Evolutionary conservation across 2,797 vertebrate genomes (phyloP).

Genomic region (Enteromius argenteus): DNA sequence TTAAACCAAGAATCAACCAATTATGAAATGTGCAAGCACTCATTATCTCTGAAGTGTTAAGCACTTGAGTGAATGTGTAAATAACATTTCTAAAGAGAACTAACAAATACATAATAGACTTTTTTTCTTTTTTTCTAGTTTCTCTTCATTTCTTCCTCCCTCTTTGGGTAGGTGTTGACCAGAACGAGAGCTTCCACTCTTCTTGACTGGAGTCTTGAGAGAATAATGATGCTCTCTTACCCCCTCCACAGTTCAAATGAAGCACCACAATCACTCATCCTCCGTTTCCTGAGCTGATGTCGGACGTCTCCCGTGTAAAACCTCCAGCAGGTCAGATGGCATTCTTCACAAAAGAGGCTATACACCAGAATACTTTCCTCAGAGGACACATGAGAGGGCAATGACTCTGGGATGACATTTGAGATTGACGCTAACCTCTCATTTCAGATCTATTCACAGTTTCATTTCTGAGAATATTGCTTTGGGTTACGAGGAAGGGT

Average conservation of each 20-base stretch:
- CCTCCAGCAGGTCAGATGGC: slow-evolving; percentile 2
- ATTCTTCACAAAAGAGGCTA: slow-evolving; percentile 18
- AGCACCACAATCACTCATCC: slow-evolving; percentile 49
- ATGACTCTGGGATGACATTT: slow-evolving; percentile 1
- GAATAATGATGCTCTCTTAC: slow-evolving; percentile 51
- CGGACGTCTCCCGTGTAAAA: slow-evolving; percentile 21
- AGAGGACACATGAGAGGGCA: slow-evolving; percentile 18
- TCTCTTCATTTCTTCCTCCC: slow-evolving; percentile 4
- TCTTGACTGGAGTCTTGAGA: slow-evolving; percentile 38
- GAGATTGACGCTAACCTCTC: background rate
- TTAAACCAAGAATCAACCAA: background rate
- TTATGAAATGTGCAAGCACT: slow-evolving; percentile 10
- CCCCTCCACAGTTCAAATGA: slow-evolving; percentile 58
- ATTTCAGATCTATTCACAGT: background rate
- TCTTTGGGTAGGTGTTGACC: background rate
- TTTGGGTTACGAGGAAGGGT: background rate
- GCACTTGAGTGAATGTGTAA: background rate
- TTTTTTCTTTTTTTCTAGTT: background rate
- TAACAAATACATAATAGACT: background rate
- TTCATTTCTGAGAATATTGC: slow-evolving; percentile 15
- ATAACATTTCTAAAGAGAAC: background rate
- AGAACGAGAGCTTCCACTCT: slow-evolving; percentile 13
- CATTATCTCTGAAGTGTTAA: slow-evolving; percentile 13
- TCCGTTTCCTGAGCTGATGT: background rate
- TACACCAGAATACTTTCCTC: background rate